Evolutionary conservation across 2,113 vertebrate species (phyloP), one percentile per base, ranked within the genome.

Genomic region (Pteronura brasiliensis): DNA sequence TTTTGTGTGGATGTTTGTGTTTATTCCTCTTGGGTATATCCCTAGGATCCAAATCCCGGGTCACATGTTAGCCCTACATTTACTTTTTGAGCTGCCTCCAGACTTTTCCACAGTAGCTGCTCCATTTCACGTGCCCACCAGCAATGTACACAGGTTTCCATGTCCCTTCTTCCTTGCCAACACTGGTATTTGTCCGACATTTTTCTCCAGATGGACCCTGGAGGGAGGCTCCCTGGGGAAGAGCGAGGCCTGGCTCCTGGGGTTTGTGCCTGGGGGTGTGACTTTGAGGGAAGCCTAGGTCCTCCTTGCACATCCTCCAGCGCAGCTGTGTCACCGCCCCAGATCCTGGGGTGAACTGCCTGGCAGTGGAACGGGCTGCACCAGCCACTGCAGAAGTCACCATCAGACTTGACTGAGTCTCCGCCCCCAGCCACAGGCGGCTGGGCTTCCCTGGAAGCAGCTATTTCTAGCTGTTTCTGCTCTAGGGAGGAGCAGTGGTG

Each of bases 391-490:
- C 85, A 36, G 91, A 97, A 92, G 59, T 69, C 44, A 49, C 83
- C 76, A 4, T 65, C 80, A 49, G 25, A 67, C 63, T 93, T 85
- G 90, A 88, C 36, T 71, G 76, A 61, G 93, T 76, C 80, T 93
- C 90, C 74, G 29, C 82, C 74, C 90, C 34, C 65, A 49, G 76
- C 84, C 80, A 47, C 59, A 47, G 63, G 87, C 13, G 0, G 44
- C 90, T 27, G 21, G 90, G 84, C 94, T 94, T 80, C 94, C 84
- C 49, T 95, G 52, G 86, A 77, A 97, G 94, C 88, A 94, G 88
- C 95, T 98, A 96, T 98, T 97, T 98, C 92, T 96, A 95, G 96
- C 93, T 59, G 7, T 92, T 97, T 95, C 90, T 97, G 80, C 65
- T 90, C 86, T 25, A 42, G 81, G 95, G 95, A 95, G 34, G 88